Percentiles rank a stretch among this genome's conserved stretches.
These are phyloP conservation scores for Cygnus atratus DNA, from an alignment of 2,113 vertebrate genomes.

Conservation along the genomic window DNA sequence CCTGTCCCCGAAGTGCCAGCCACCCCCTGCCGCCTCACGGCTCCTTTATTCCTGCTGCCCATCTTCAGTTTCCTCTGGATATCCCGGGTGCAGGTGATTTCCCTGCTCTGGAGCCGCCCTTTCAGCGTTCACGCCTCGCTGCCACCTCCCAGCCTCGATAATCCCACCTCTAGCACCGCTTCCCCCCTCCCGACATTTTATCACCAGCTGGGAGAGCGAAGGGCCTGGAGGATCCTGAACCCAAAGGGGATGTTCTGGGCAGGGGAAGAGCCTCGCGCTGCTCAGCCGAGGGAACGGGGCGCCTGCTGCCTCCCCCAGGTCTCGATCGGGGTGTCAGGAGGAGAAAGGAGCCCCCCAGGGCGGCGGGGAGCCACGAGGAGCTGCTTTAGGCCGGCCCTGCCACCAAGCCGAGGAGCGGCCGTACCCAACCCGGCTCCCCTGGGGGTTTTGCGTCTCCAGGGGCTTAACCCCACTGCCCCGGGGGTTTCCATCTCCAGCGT, in stretches of 20 bases:
- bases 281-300: not conserved
- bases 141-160: accelerated
- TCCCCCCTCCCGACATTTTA: not conserved
- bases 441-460: no score
- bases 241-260: not conserved
- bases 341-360: not conserved
- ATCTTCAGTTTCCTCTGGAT: not conserved
- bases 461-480: not conserved
- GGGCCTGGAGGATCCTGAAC: not conserved
- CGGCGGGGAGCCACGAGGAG: not conserved
- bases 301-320: not conserved
- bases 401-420: not conserved
- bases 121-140: no score
- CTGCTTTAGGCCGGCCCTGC: accelerated
- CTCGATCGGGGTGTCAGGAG: accelerated
- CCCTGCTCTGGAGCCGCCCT: not conserved
- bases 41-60: not conserved
- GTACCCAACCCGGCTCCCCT: no score
- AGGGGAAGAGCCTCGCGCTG: not conserved
- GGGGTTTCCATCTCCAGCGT: accelerated
- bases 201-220: not conserved
- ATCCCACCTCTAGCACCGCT: not conserved
- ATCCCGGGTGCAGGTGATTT: not conserved
- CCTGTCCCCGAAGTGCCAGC: not conserved
- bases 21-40: accelerated